Percentiles rank a stretch among this genome's conserved stretches.
Conservation (phyloP, 2,888 invertebrate genomes). For the Caenorhabditis sp. region DNA sequence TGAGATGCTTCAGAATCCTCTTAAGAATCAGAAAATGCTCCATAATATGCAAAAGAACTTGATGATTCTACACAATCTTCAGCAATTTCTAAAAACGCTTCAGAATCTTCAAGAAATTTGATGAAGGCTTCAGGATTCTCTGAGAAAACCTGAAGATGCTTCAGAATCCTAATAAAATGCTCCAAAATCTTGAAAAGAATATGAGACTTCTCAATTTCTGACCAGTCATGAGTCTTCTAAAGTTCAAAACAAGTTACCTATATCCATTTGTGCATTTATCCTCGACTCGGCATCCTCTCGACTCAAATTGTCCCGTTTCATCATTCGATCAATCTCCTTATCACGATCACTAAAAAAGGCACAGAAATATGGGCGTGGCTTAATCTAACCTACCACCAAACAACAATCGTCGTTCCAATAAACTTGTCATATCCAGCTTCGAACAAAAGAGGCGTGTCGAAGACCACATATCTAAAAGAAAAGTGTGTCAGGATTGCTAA, state of each 20-base stretch:
- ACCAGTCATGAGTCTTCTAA: not conserved
- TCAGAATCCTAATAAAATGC: too few species aligned
- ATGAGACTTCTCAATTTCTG: not conserved
- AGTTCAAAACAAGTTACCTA: too few species aligned
- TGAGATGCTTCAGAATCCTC: too few species aligned
- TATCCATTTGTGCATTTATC: constrained; percentile 61
- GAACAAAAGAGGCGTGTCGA: constrained; percentile 67
- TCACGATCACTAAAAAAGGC: constrained; percentile 50
- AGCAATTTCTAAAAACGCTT: too few species aligned
- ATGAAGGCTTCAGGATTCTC: too few species aligned
- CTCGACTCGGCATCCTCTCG: constrained; percentile 55
- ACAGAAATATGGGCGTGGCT: too few species aligned
- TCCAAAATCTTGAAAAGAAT: too few species aligned
- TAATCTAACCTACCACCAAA: constrained; percentile 57
- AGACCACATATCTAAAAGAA: constrained; percentile 49
- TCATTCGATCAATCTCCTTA: constrained; percentile 60
- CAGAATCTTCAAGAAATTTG: too few species aligned
- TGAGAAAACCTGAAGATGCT: constrained; percentile 1
- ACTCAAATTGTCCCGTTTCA: constrained; percentile 54
- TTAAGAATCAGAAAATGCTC: too few species aligned
- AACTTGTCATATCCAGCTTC: constrained; percentile 60
- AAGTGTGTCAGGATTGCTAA: too few species aligned
- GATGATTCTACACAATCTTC: too few species aligned
- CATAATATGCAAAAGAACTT: too few species aligned
- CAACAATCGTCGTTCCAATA: constrained; percentile 60